Evolutionary conservation across 2,888 invertebrate genomes (phyloP), one percentile per base, ranked within the genome.

Genomic region (Tigriopus californicus): DNA sequence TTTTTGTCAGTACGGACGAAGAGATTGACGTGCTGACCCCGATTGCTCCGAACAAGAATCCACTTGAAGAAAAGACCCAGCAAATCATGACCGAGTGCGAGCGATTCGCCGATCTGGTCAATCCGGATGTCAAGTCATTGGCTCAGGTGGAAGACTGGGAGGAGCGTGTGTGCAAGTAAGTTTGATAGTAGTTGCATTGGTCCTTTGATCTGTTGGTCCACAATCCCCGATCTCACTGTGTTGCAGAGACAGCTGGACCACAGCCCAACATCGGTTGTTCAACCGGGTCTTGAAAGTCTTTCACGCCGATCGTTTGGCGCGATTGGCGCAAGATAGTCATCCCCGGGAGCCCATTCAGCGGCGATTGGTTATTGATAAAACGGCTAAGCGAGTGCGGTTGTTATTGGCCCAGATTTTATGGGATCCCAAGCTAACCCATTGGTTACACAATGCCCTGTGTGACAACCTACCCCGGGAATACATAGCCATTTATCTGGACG

Each of bases 371-470:
- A 75, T 84, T 1, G 84, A 85, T 65, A 82, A 80, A 64, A 79
- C 84, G 1, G 78, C 80, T 0, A 74, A 78, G 62, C 73, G 80
- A 60, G 73, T 85, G 63, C 74, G 85, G 41, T 78, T 80, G 63
- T 73, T 80, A n/a, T 71, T 86, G 62, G 79, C 82, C 0, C 76
- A 78, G 3, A 75, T 82, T 11, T 74, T 76, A n/a, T 87, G 85
- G 85, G 83, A 86, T 65, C 69, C 76, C 24, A 78, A 79, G 63
- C 70, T 82, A 24, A 77, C 79, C 0, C 83, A 85, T 64, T 88
- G 88, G 88, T 69, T 88, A 41, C 86, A 88, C 69, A 73, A 76
- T 47, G 69, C 82, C 11, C 69, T 87, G 8, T 75, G 85, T 64
- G 83, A 85, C 62, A 73, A 78, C 66, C 70, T 85, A 51, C 79